Evolutionary conservation across 2,113 vertebrate species (phyloP).

Genomic region (Lathamus discolor): DNA sequence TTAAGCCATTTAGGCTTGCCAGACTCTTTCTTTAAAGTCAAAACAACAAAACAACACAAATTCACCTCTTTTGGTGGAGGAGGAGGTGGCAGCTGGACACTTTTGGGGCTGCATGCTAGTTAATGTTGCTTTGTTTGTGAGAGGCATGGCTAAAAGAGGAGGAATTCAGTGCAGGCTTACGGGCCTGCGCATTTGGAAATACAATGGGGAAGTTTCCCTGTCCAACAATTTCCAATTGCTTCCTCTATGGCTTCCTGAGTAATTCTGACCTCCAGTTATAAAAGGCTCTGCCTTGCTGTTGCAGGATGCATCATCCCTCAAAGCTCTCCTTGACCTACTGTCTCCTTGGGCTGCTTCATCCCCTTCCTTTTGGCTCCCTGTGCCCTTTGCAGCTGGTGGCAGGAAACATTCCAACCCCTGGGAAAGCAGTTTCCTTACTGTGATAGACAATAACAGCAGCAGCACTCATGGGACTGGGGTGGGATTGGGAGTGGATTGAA

Average conservation of each 20-base stretch:
- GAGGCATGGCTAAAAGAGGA: neutral
- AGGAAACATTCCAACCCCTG: neutral
- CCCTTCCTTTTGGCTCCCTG: neutral
- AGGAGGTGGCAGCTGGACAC: neutral
- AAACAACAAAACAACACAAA: neutral
- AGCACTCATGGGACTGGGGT: neutral
- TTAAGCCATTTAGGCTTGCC: neutral
- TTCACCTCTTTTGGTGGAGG: neutral
- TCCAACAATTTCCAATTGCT: constrained; percentile 48
- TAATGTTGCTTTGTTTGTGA: neutral
- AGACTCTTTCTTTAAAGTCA: neutral
- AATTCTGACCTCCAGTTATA: constrained; percentile 4
- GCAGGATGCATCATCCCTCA: neutral
- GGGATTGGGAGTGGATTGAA: neutral
- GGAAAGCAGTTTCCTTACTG: constrained; percentile 36
- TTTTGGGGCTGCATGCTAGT: neutral
- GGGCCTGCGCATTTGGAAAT: neutral
- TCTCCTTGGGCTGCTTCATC: neutral
- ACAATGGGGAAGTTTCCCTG: constrained; percentile 19
- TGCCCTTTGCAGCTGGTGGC: constrained; percentile 31
- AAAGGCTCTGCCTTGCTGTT: neutral
- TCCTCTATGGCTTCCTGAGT: constrained; percentile 66
- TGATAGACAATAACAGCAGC: neutral
- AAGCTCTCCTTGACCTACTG: neutral
- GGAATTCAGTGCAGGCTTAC: neutral